Evolutionary conservation across 64 coral and sea anemone species (phyloP).

Genomic region (Montipora capricornis): DNA sequence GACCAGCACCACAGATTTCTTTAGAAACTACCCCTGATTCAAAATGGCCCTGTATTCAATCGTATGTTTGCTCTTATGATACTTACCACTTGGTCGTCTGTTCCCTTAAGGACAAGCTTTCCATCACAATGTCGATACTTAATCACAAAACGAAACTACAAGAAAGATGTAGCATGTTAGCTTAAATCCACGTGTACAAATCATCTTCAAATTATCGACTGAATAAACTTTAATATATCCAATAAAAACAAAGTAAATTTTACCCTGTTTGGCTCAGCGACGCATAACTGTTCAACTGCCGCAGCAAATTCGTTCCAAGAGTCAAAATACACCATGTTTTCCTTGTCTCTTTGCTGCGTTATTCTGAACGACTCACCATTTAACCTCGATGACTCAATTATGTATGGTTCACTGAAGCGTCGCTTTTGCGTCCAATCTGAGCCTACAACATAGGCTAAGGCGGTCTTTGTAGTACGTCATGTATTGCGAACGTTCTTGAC

Average conservation of each 20-base stretch:
- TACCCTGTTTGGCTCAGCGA: constrained; percentile 94
- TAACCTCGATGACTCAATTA: neutral
- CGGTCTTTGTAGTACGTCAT: neutral
- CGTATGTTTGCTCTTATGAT: neutral
- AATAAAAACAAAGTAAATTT: neutral
- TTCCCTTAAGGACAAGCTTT: constrained; percentile 96
- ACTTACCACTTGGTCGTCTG: constrained; percentile 96
- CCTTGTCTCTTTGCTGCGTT: neutral
- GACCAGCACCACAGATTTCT: no score
- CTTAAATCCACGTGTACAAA: neutral
- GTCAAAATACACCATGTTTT: constrained; percentile 93
- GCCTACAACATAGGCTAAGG: neutral
- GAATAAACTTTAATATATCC: neutral
- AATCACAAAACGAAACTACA: constrained; percentile 95
- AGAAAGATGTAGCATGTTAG: neutral
- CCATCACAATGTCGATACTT: constrained; percentile 99
- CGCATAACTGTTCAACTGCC: constrained; percentile 94
- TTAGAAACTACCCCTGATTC: no score
- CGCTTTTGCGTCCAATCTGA: neutral
- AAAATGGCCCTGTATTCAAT: no score
- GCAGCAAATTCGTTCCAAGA: constrained; percentile 97
- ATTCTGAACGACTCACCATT: neutral
- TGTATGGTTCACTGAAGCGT: constrained; percentile 1
- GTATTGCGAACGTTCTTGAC: neutral
- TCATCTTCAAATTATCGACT: no score